A percentile compares a stretch with the other conserved stretches of the same genome.
Conservation (phyloP, 2,888 invertebrate species). For the Endomychus coccineus region DNA sequence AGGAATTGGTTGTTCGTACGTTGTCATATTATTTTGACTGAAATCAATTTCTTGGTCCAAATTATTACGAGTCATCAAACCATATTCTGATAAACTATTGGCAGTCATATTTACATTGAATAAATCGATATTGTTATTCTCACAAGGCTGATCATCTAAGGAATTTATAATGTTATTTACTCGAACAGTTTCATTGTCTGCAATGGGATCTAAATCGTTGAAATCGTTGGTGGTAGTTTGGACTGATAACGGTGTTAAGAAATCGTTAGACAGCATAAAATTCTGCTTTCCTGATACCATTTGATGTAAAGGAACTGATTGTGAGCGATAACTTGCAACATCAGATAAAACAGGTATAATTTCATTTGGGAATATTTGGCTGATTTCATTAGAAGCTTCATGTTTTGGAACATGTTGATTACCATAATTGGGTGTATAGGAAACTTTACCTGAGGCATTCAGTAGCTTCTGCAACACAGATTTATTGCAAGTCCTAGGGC, state of each 20-base stretch:
- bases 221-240: too few relatives aligned
- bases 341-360: conserved; percentile 30
- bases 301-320: conserved; percentile 60
- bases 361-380: conserved; percentile 55
- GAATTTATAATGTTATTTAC: conserved; percentile 60
- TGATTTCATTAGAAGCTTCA: conserved; percentile 50
- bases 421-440: conserved; percentile 46
- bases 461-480: conserved; percentile 45
- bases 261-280: conserved; percentile 37
- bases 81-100: conserved; percentile 28
- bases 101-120: conserved; percentile 27
- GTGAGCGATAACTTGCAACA: conserved; percentile 51
- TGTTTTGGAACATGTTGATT: conserved; percentile 23
- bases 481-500: conserved; percentile 46
- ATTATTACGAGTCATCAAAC: conserved; percentile 17
- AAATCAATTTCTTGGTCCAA: conserved; percentile 14
- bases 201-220: conserved; percentile 60
- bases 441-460: conserved; percentile 45
- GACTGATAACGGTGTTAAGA: conserved; percentile 52
- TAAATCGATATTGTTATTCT: conserved; percentile 28
- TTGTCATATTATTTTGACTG: conserved; percentile 9
- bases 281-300: conserved; percentile 17
- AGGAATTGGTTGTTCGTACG: neutral
- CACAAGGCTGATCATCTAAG: conserved; percentile 46
- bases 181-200: conserved; percentile 50